Evolutionary conservation across 2,797 vertebrate genomes (phyloP).

Genomic region (Halcyon chelicuti): DNA sequence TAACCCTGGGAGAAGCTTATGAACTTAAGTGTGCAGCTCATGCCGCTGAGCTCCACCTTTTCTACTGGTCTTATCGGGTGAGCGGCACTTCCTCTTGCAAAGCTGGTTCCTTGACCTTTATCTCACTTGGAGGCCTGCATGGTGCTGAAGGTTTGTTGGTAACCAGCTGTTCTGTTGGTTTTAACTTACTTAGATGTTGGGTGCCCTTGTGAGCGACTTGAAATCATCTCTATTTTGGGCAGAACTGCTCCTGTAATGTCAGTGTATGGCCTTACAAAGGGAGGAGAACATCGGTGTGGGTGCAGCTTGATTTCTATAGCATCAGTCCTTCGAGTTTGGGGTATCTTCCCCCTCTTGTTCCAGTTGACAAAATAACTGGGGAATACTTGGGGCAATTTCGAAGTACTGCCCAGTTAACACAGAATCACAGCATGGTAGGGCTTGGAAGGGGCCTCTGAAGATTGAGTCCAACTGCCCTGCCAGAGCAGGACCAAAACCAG

Average conservation of each 20-base stretch:
- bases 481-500: no score
- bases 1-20: background rate
- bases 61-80: rapidly evolving
- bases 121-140: background rate
- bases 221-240: background rate
- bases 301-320: background rate
- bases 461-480: no score
- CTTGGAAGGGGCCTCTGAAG: no score
- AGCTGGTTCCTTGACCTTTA: background rate
- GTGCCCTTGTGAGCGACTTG: background rate
- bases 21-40: background rate
- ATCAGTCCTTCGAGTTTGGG: background rate
- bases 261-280: background rate
- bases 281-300: background rate
- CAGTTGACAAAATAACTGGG: background rate
- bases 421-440: background rate
- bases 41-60: background rate
- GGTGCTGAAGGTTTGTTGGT: background rate
- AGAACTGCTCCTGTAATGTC: background rate
- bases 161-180: background rate
- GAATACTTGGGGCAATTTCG: background rate
- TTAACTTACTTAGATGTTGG: background rate
- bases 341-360: background rate
- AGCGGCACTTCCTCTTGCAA: background rate
- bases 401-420: background rate